Evolutionary conservation across 1,140 invertebrate genomes (phyloP), one percentile per base, ranked within the genome.

Genomic region (Leptonema lineaticorne): DNA sequence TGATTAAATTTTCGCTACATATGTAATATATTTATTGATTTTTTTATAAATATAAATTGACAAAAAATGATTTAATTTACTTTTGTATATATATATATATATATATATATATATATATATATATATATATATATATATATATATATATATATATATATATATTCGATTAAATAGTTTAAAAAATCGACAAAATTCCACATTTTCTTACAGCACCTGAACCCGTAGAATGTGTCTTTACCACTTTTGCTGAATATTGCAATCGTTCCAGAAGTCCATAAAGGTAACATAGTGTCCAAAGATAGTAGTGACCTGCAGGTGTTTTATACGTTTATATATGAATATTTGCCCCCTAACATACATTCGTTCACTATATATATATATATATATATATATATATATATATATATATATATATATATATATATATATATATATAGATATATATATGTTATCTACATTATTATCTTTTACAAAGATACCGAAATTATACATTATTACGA

Each of bases 231-330:
- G 57, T 22, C 20, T 20, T 20, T 9, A 24, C 59, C n/a, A 62
- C 30, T 37, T 62, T 45, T 24, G 59, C 59, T 45, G 59, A 62
- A 62, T 62, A 62, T 62, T 62, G 59, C 59, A 62, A 62, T 37
- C 59, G 59, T 24, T 33, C 29, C 30, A 45, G 28, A 26, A 62
- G 59, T 62, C 59, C 59, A 62, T 62, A 62, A 62, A 62, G 45
- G 59, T 62, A 62, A 62, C 59, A 62, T 45, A 62, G 33, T 62
- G 33, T 62, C 30, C 59, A 27, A 37, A 62, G 59, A 62, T 62
- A 62, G 37, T 62, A 62, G 37, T 62, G 33, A 27, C 59, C 16
- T 45, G 11, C 14, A 26, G 16, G 14, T 11, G 33, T 26, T 7
- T 9, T 2, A 53, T 24, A 53, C 50, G 9, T 14, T 53, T 24